Conservation (phyloP, 2,888 invertebrate genomes). For the Brachypterus glaber region DNA sequence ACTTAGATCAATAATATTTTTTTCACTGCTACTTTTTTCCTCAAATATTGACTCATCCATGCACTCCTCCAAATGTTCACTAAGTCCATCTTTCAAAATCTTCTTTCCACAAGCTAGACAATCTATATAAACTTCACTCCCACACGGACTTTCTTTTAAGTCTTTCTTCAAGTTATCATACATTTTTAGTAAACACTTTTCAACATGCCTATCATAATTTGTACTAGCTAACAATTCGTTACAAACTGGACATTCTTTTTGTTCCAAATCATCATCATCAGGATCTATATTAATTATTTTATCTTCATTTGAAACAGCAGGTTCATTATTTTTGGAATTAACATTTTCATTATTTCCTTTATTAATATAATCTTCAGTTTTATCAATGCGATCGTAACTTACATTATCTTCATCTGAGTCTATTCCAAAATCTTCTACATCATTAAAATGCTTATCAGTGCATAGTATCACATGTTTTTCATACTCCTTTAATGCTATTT, state of each 20-base stretch:
- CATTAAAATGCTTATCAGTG: constrained; percentile 17
- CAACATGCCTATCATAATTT: constrained; percentile 39
- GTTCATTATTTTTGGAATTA: constrained; percentile 8
- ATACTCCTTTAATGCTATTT: constrained; percentile 15
- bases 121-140: constrained; percentile 16
- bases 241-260: constrained; percentile 45
- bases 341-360: constrained; percentile 7
- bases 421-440: constrained; percentile 1
- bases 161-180: constrained; percentile 41
- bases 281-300: no score
- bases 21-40: constrained; percentile 29
- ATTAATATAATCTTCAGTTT: neutral
- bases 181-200: constrained; percentile 44
- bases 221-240: constrained; percentile 32
- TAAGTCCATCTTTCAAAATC: constrained; percentile 32
- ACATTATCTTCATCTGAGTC: no score
- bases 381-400: no score
- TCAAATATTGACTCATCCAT: constrained; percentile 34
- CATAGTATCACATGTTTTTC: constrained; percentile 21
- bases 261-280: constrained; percentile 11
- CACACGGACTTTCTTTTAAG: constrained; percentile 7
- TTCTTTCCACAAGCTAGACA: constrained; percentile 40
- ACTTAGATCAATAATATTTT: constrained; percentile 35
- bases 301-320: constrained; percentile 4
- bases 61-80: constrained; percentile 39